A percentile compares a stretch with the other conserved stretches of the same genome.
phyloP scores from a whole-genome alignment of 1,140 invertebrate genomes.

The Drosophila parabipectinata region DNA sequence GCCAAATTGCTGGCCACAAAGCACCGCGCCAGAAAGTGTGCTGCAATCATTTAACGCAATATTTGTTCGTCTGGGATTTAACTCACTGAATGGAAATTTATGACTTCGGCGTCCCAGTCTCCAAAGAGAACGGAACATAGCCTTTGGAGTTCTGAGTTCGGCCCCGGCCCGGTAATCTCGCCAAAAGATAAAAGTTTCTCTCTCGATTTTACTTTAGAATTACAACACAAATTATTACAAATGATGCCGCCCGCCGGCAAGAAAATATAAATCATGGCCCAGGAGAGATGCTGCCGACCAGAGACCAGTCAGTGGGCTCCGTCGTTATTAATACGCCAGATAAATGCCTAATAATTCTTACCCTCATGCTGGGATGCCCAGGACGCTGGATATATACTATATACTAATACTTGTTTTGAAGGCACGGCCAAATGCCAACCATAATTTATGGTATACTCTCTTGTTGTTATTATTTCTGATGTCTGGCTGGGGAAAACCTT shows the following conservation, averaged over 20 bases:
- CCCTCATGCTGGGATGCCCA: conserved; percentile 20
- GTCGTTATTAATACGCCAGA: conserved; percentile 64
- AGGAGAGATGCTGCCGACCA: conserved; percentile 16
- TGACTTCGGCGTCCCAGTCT: conserved; percentile 30
- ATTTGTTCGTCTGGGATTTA: conserved; percentile 15
- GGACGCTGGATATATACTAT: conserved; percentile 11
- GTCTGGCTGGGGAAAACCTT: conserved; percentile 19
- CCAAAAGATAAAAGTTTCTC: conserved; percentile 50
- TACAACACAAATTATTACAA: conserved; percentile 77
- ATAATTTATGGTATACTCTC: conserved; percentile 48
- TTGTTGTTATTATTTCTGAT: conserved; percentile 37
- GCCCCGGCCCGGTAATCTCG: conserved; percentile 21
- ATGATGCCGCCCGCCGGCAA: conserved; percentile 62
- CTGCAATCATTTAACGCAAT: conserved; percentile 59
- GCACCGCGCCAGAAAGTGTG: conserved; percentile 56
- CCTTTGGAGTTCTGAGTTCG: background rate
- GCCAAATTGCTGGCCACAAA: conserved; percentile 49
- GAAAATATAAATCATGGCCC: conserved; percentile 66
- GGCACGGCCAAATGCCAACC: conserved; percentile 25
- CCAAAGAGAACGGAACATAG: no score
- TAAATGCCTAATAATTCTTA: conserved; percentile 72
- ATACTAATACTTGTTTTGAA: conserved; percentile 8
- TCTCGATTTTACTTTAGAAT: conserved; percentile 55
- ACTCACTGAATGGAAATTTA: conserved; percentile 62
- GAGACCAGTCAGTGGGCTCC: conserved; percentile 4